Conservation (phyloP, 2,113 vertebrate genomes). For the Cynocephalus volans region DNA sequence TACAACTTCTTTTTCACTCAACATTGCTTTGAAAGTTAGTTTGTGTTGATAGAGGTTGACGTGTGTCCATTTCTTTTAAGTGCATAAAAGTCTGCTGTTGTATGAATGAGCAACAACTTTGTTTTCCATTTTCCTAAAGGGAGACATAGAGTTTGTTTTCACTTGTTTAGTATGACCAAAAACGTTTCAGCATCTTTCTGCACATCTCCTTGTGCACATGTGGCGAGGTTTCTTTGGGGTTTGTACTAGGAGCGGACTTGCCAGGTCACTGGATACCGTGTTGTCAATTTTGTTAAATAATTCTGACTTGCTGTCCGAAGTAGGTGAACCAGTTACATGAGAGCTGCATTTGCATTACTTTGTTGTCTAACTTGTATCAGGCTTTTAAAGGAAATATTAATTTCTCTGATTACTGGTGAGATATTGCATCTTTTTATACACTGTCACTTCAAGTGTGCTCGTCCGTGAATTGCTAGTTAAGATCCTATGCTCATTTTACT, state of each 20-base stretch:
- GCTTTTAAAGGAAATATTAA: background rate
- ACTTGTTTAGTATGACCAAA: background rate
- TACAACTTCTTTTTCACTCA: background rate
- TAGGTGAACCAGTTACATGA: background rate
- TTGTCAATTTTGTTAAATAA: background rate
- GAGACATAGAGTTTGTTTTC: background rate
- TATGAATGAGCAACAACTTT: background rate
- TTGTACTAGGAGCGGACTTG: background rate
- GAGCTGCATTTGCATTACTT: background rate
- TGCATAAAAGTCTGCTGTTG: background rate
- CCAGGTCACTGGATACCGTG: background rate
- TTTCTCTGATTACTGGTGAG: background rate
- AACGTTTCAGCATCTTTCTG: background rate
- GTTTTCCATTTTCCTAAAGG: background rate
- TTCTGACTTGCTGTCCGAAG: background rate
- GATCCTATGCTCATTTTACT: background rate
- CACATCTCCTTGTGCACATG: background rate
- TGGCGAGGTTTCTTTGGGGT: background rate
- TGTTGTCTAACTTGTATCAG: background rate
- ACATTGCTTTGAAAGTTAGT: constrained; percentile 5
- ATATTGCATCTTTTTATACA: background rate
- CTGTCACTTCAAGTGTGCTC: background rate
- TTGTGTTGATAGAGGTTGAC: background rate
- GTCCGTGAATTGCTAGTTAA: background rate
- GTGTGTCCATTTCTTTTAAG: background rate